Evolutionary conservation across 2,888 invertebrate genomes (phyloP).

Genomic region (Aphodius sticticus): DNA sequence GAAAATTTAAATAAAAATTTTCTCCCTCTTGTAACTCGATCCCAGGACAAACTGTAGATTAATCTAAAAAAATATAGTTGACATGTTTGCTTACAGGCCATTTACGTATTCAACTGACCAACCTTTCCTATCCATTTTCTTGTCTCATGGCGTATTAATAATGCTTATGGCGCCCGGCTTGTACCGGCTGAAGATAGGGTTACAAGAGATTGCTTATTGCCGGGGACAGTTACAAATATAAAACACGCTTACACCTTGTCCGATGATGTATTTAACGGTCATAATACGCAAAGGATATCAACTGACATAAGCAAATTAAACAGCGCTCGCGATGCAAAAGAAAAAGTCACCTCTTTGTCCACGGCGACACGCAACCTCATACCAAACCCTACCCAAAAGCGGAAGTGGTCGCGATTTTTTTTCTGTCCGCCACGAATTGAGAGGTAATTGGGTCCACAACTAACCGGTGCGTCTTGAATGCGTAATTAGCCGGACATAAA

Average conservation of each 20-base stretch:
- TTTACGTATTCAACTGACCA: no score
- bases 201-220: neutral
- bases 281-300: neutral
- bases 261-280: slow-evolving; percentile 4
- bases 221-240: slow-evolving; percentile 4
- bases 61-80: no score
- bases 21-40: no score
- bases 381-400: neutral
- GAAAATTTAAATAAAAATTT: no score
- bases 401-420: slow-evolving; percentile 4
- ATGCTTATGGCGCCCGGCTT: neutral
- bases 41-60: no score
- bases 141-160: neutral
- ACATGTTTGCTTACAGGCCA: no score
- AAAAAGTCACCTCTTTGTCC: neutral
- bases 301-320: slow-evolving; percentile 4
- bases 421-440: neutral
- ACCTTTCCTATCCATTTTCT: neutral
- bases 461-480: neutral
- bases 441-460: neutral
- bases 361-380: neutral
- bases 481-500: neutral
- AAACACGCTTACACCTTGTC: neutral
- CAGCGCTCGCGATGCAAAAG: neutral
- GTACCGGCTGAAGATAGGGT: neutral